A percentile compares a stretch with the other conserved stretches of the same genome.
Conservation (phyloP, 2,113 vertebrate genomes). For the Donacobius atricapilla region DNA sequence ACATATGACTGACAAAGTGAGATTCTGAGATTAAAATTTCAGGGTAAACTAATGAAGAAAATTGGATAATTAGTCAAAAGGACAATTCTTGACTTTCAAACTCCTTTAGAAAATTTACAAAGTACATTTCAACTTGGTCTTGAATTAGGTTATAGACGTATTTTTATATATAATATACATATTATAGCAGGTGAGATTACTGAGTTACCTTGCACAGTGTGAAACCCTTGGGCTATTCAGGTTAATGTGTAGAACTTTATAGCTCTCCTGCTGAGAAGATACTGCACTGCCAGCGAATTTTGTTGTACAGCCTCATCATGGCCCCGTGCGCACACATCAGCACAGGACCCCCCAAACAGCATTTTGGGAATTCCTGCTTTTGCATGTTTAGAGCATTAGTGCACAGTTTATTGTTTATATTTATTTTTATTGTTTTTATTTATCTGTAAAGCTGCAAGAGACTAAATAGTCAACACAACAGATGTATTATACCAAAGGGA, state of each 20-base stretch:
- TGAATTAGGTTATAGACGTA: not conserved
- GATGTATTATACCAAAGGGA: not conserved
- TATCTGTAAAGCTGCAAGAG: not conserved
- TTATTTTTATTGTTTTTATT: not conserved
- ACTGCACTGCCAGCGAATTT: accelerated
- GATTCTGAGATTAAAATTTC: not conserved
- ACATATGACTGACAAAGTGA: not conserved
- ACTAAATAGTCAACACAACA: not conserved
- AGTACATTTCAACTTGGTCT: not conserved
- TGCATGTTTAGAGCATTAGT: not conserved
- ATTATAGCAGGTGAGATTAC: not conserved
- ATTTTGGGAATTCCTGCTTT: not conserved
- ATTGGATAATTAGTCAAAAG: not conserved
- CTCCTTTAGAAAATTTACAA: not conserved
- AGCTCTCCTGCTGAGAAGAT: not conserved
- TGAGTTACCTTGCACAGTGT: not conserved
- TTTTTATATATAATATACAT: not conserved
- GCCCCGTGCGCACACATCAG: accelerated
- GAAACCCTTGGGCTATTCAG: not conserved
- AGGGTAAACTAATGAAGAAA: not conserved
- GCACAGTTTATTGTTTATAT: not conserved
- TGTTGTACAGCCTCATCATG: not conserved
- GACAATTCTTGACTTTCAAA: not conserved
- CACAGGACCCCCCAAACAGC: not conserved
- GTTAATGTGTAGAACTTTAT: not conserved